These are phyloP conservation scores for Cotesia vestalis DNA, from an alignment of 1,140 invertebrate species.

Conservation along the genomic window DNA sequence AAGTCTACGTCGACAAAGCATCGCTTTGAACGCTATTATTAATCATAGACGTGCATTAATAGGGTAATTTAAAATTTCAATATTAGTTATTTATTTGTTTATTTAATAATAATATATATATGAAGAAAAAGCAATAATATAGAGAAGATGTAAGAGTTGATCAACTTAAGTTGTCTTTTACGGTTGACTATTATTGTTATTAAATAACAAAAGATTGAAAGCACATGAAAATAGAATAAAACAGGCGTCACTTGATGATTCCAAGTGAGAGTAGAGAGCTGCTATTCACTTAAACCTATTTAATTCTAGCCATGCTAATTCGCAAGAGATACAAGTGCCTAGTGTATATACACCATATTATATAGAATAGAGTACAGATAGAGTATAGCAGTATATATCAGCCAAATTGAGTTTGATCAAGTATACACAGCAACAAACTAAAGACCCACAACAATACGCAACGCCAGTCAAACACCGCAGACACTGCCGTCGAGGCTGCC, in stretches of 20 bases:
- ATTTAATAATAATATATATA: not conserved
- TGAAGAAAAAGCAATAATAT: not conserved
- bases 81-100: slow-evolving; percentile 6
- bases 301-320: slow-evolving; percentile 20
- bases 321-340: slow-evolving; percentile 14
- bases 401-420: slow-evolving; percentile 40
- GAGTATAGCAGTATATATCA: not conserved
- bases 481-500: not conserved
- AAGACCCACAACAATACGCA: slow-evolving; percentile 34
- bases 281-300: no score
- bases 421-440: slow-evolving; percentile 28
- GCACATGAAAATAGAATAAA: not conserved
- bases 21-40: slow-evolving; percentile 56
- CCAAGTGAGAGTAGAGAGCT: not conserved
- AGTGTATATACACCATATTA: not conserved
- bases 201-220: no score
- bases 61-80: slow-evolving; percentile 45
- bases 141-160: not conserved
- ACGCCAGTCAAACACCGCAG: slow-evolving; percentile 30
- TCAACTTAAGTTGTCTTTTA: slow-evolving; percentile 7
- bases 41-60: slow-evolving; percentile 57
- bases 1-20: slow-evolving; percentile 55
- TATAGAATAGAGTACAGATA: no score
- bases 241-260: not conserved
- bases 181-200: no score